Percentiles rank a stretch among this genome's conserved stretches.
Conservation (phyloP, 2,797 vertebrate species). For the Platyrinchus mystaceus region DNA sequence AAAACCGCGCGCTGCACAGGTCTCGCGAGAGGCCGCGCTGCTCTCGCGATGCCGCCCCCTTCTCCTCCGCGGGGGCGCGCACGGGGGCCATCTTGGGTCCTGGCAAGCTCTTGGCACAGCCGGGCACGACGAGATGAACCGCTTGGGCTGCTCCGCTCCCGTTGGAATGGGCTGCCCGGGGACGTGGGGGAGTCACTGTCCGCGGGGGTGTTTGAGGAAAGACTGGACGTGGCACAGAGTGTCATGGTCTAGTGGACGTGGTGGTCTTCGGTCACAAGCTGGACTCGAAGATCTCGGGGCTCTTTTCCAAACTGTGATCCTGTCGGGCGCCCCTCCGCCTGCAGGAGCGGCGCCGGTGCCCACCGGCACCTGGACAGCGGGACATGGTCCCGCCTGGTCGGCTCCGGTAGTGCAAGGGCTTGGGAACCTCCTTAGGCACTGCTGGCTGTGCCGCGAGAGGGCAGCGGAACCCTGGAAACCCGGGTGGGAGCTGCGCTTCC, state of each 20-base stretch:
- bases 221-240: too few species aligned
- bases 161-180: not conserved
- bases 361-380: not conserved
- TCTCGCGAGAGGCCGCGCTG: not conserved
- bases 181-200: too few species aligned
- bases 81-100: not conserved
- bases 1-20: constrained; percentile 31
- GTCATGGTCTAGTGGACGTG: fast-evolving
- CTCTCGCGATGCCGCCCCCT: not conserved
- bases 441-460: not conserved
- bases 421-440: not conserved
- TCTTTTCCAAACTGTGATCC: too few species aligned
- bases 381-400: not conserved
- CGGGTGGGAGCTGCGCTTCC: fast-evolving
- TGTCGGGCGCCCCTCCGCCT: too few species aligned
- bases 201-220: too few species aligned
- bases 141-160: not conserved
- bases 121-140: too few species aligned
- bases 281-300: too few species aligned
- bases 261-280: fast-evolving
- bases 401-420: not conserved
- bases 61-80: fast-evolving
- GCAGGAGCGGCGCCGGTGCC: too few species aligned
- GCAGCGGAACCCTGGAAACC: not conserved
- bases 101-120: not conserved